These are phyloP conservation scores for Astatoreochromis straeleni DNA, from an alignment of 2,113 vertebrate genomes.

Conservation along the genomic window DNA sequence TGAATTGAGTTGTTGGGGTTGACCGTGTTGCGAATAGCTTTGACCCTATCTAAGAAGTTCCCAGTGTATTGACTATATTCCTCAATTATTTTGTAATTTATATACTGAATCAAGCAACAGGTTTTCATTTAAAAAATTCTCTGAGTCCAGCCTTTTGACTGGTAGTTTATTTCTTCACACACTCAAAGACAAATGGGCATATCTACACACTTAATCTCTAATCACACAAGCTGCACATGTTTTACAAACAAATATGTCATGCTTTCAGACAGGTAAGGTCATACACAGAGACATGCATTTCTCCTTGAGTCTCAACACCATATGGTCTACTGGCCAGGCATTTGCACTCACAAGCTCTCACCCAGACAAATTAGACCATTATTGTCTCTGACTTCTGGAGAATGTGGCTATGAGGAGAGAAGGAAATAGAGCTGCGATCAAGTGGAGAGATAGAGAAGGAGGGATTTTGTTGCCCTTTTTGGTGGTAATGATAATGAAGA, in stretches of 20 bases:
- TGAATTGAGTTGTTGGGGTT: not conserved
- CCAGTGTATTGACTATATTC: not conserved
- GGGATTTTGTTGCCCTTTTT: not conserved
- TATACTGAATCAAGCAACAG: not conserved
- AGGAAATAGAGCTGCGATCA: not conserved
- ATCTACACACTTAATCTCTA: not conserved
- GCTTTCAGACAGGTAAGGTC: slow-evolving; percentile 22
- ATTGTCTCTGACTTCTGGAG: slow-evolving; percentile 26
- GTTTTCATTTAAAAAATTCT: not conserved
- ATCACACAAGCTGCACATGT: not conserved
- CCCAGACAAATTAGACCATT: slow-evolving; percentile 38
- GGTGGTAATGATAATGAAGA: not conserved
- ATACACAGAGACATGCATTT: slow-evolving; percentile 1
- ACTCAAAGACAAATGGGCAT: not conserved
- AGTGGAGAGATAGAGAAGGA: not conserved
- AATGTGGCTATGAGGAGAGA: not conserved
- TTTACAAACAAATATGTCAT: slow-evolving; percentile 1
- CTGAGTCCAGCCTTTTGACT: not conserved
- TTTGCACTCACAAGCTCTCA: not conserved
- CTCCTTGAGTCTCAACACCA: not conserved
- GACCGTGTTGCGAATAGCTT: not conserved
- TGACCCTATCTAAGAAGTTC: not conserved
- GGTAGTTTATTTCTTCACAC: not conserved
- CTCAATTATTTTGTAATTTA: not conserved
- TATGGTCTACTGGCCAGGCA: not conserved